A percentile compares a stretch with the other conserved stretches of the same genome.
These are phyloP conservation scores for Alouatta palliata DNA, from an alignment of 2,113 vertebrate species.

Conservation along the genomic window DNA sequence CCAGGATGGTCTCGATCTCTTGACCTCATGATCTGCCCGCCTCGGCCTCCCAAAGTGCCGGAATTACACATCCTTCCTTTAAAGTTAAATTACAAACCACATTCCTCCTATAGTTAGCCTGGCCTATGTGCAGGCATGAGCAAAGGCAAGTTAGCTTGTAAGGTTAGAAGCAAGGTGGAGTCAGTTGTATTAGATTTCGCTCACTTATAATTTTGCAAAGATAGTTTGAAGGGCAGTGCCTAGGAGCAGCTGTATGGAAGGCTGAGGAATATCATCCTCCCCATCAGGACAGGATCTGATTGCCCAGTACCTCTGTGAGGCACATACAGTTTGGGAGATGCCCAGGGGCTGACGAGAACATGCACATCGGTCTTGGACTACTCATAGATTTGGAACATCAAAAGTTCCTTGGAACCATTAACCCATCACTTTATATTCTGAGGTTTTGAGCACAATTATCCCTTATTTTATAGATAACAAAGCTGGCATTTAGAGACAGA, in stretches of 20 bases:
- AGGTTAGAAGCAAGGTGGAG: too few relatives aligned
- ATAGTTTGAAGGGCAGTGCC: too few relatives aligned
- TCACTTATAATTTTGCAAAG: too few relatives aligned
- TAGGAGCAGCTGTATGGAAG: not conserved
- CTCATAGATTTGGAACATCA: not conserved
- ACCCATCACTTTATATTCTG: not conserved
- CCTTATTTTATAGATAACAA: not conserved
- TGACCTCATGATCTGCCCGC: too few relatives aligned
- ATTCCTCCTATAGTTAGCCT: too few relatives aligned
- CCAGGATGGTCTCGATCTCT: too few relatives aligned
- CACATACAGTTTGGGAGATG: not conserved
- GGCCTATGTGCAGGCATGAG: too few relatives aligned
- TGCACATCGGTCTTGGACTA: not conserved
- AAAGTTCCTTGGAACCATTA: not conserved
- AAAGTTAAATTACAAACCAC: too few relatives aligned
- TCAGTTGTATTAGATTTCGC: too few relatives aligned
- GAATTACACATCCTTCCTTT: too few relatives aligned
- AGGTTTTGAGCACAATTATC: not conserved
- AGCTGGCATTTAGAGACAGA: not conserved
- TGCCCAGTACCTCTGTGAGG: not conserved
- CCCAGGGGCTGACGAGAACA: not conserved
- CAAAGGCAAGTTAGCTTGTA: too few relatives aligned
- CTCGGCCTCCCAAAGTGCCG: too few relatives aligned
- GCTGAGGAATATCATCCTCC: not conserved
- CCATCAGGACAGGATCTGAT: not conserved